Conservation (phyloP, 2,113 vertebrate genomes). For the Sardina pilchardus region DNA sequence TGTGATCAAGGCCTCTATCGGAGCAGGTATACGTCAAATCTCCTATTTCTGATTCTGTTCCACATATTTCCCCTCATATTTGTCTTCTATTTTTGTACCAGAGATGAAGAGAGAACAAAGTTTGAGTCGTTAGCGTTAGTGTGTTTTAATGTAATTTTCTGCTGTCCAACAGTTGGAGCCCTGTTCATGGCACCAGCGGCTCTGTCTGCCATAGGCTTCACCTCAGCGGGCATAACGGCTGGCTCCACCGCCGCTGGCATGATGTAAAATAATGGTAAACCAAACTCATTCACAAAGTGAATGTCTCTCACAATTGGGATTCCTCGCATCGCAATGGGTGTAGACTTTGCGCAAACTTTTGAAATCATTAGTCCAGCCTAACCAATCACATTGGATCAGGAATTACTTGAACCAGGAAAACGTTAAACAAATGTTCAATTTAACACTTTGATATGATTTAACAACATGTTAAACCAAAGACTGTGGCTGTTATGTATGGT, state of each 20-base stretch:
- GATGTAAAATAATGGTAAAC: constrained; percentile 52
- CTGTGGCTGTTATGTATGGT: too few relatives aligned
- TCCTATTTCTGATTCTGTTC: not conserved
- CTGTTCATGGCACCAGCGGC: constrained; percentile 30
- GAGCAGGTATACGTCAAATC: not conserved
- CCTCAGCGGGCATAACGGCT: constrained; percentile 52
- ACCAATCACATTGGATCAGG: too few relatives aligned
- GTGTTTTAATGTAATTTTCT: not conserved
- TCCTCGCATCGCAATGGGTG: too few relatives aligned
- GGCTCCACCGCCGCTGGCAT: constrained; percentile 46
- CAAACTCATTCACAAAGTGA: too few relatives aligned
- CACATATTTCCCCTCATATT: not conserved
- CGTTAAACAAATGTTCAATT: too few relatives aligned
- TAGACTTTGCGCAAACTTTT: too few relatives aligned
- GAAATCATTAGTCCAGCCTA: too few relatives aligned
- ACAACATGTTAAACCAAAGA: too few relatives aligned
- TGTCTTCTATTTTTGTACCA: not conserved
- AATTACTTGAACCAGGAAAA: too few relatives aligned
- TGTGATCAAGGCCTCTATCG: not conserved
- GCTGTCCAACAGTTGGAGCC: not conserved
- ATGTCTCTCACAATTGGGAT: too few relatives aligned
- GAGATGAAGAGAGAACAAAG: not conserved
- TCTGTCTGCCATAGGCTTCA: constrained; percentile 51
- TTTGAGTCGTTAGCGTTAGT: too few relatives aligned
- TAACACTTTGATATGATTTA: too few relatives aligned